These are phyloP conservation scores for Tigriopus japonicus DNA, from an alignment of 1,140 invertebrate genomes.

Conservation along the genomic window DNA sequence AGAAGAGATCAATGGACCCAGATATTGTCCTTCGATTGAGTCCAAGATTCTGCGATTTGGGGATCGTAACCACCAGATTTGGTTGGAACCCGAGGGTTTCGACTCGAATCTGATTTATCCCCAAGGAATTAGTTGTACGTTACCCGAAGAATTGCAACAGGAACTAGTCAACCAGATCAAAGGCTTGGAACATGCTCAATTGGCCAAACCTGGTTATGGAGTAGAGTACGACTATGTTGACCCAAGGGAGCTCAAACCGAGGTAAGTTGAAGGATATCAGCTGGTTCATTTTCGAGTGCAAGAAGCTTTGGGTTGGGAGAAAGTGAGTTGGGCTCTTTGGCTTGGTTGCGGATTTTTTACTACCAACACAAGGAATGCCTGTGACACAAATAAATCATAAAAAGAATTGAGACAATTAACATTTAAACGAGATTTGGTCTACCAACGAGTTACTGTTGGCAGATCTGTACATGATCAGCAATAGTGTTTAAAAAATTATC, in stretches of 20 bases:
- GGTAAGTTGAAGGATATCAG: no score
- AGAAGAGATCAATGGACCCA: conserved; percentile 54
- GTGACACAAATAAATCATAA: no score
- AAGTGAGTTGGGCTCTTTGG: no score
- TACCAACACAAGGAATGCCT: no score
- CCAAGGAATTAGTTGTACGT: conserved; percentile 68
- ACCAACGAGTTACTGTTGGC: no score
- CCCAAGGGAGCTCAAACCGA: conserved; percentile 54
- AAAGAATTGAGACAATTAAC: no score
- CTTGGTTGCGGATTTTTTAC: no score
- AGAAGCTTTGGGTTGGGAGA: no score
- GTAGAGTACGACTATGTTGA: conserved; percentile 86
- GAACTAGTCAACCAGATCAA: conserved; percentile 47
- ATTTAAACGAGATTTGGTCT: no score
- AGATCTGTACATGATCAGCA: no score
- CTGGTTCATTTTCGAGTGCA: no score
- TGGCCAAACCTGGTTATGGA: conserved; percentile 58
- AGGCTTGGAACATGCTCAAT: conserved; percentile 53
- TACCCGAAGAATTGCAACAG: conserved; percentile 59
- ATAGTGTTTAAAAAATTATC: no score
- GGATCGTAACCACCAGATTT: conserved; percentile 46
- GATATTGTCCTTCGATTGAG: conserved; percentile 85
- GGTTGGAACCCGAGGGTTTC: conserved; percentile 81
- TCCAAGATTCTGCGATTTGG: conserved; percentile 52
- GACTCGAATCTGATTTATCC: conserved; percentile 65